Conservation (phyloP, 37 sponge, comb jelly and placozoan genomes). For the Chondrosia reniformis region DNA sequence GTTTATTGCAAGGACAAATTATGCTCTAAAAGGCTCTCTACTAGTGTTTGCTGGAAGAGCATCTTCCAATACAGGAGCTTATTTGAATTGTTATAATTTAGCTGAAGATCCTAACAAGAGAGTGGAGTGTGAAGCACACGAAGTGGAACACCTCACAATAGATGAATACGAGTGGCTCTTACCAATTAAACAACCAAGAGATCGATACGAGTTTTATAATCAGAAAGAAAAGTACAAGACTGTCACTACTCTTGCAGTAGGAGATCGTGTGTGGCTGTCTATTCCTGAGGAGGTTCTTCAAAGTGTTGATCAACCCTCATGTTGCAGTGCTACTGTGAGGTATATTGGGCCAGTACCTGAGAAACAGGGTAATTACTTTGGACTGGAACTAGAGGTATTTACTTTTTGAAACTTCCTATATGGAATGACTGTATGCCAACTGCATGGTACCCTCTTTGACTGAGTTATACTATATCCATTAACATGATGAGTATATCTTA, state of each 20-base stretch:
- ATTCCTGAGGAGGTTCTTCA: background rate
- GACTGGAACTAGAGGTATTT: constrained; percentile 2
- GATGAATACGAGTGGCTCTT: background rate
- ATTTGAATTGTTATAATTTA: too few species aligned
- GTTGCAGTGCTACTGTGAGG: background rate
- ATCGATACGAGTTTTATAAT: background rate
- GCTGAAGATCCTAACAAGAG: background rate
- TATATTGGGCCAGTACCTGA: background rate
- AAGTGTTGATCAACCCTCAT: background rate
- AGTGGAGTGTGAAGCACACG: background rate
- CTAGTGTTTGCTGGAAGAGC: too few species aligned
- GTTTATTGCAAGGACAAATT: too few species aligned
- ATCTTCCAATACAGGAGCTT: too few species aligned
- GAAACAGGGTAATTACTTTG: background rate
- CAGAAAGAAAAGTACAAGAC: background rate
- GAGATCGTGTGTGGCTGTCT: background rate
- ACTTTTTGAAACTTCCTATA: too few species aligned
- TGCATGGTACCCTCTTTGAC: too few species aligned
- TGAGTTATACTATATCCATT: background rate
- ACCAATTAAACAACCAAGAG: background rate
- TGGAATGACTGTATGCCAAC: background rate
- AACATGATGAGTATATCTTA: background rate
- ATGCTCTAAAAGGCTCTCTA: too few species aligned
- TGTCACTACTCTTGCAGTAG: background rate
- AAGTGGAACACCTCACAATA: background rate